Evolutionary conservation across 2,113 vertebrate species (phyloP).

Genomic region (Trichomycterus rosablanca): DNA sequence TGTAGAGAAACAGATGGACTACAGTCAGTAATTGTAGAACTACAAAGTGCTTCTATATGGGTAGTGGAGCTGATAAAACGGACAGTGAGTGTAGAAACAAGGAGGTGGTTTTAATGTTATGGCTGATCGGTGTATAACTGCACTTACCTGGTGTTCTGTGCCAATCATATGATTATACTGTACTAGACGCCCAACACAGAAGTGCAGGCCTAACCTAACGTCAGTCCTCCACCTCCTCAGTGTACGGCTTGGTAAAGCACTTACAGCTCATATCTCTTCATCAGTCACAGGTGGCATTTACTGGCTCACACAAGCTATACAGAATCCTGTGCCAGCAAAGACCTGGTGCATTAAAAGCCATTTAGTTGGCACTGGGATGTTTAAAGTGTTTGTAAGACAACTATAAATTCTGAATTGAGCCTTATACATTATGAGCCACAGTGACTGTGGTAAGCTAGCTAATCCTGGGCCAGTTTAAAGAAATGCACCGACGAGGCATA

Average conservation of each 20-base stretch:
- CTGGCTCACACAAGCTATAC: conserved; percentile 32
- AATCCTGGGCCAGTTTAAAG: no score
- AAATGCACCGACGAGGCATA: no score
- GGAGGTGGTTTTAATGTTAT: no score
- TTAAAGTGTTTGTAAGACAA: not conserved
- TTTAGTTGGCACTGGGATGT: conserved; percentile 27
- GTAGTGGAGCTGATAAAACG: no score
- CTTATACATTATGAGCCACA: not conserved
- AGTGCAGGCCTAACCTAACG: conserved; percentile 29
- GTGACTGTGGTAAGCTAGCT: no score
- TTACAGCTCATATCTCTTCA: conserved; percentile 25
- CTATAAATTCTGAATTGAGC: conserved; percentile 4
- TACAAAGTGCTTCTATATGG: no score
- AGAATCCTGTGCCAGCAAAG: conserved; percentile 33
- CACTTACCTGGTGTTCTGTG: conserved; percentile 18
- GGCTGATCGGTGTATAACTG: conserved; percentile 5
- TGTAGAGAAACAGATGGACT: no score
- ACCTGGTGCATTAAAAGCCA: conserved; percentile 35
- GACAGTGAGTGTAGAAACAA: no score
- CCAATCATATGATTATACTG: conserved; percentile 22
- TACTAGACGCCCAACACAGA: conserved; percentile 21
- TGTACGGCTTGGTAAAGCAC: conserved; percentile 31
- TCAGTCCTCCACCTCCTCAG: conserved; percentile 33
- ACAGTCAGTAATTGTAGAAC: no score
- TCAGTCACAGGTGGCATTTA: conserved; percentile 46